phyloP scores from a whole-genome alignment of 92 coral and sea anemone genomes.

The Palythoa grandiflora region DNA sequence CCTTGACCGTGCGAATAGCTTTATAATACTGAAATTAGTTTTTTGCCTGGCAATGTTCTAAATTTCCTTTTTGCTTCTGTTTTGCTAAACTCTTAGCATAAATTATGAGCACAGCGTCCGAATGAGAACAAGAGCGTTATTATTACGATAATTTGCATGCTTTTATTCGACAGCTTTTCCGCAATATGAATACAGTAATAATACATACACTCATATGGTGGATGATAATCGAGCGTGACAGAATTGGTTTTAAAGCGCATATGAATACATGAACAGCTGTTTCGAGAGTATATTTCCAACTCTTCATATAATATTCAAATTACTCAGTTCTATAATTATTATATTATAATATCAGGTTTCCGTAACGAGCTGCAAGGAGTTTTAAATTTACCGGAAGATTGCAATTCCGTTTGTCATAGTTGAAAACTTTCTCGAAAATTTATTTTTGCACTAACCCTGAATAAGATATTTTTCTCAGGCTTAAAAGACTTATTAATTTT shows the following conservation, averaged over 20 bases:
- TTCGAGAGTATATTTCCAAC: not conserved
- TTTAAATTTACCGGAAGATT: too few species aligned
- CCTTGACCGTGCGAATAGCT: constrained; percentile 16
- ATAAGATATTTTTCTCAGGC: too few species aligned
- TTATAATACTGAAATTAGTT: not conserved
- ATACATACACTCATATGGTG: not conserved
- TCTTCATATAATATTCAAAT: too few species aligned
- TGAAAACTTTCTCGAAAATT: too few species aligned
- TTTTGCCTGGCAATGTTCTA: not conserved
- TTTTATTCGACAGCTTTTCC: constrained; percentile 26
- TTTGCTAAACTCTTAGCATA: constrained; percentile 33
- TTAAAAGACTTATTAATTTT: too few species aligned
- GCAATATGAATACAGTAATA: constrained; percentile 29
- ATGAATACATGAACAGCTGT: constrained; percentile 30
- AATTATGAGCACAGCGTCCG: constrained; percentile 33
- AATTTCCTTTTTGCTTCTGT: not conserved
- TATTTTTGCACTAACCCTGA: too few species aligned
- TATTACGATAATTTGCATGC: constrained; percentile 38
- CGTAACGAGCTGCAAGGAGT: too few species aligned
- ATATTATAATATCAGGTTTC: too few species aligned
- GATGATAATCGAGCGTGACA: constrained; percentile 38
- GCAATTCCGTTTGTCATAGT: too few species aligned
- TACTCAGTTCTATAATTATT: too few species aligned
- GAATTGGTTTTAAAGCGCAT: not conserved
- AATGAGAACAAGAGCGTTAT: constrained; percentile 19